Evolutionary conservation across 2,888 invertebrate species (phyloP).

Genomic region (Dryococelus australis): DNA sequence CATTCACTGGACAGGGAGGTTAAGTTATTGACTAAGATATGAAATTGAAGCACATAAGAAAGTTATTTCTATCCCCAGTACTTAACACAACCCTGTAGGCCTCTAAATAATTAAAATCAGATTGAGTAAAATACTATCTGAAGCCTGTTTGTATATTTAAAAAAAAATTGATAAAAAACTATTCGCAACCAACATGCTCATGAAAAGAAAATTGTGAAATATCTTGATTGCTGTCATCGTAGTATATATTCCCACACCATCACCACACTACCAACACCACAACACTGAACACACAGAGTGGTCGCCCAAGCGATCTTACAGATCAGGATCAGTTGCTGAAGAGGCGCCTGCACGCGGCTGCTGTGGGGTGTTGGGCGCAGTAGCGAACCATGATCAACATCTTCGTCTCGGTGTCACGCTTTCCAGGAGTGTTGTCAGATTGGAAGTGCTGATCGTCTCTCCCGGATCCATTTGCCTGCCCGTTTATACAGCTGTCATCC

Average conservation of each 20-base stretch:
- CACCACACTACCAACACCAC: not conserved
- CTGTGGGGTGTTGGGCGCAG: not conserved
- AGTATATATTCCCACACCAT: not conserved
- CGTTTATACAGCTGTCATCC: constrained; percentile 41
- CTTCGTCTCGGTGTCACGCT: constrained; percentile 22
- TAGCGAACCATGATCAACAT: not conserved
- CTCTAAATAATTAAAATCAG: too few species aligned
- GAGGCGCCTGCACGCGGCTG: not conserved
- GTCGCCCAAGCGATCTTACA: not conserved
- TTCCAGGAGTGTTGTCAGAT: constrained; percentile 37
- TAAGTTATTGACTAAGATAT: too few species aligned
- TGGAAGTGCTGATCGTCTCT: constrained; percentile 36
- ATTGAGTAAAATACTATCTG: too few species aligned
- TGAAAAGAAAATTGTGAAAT: too few species aligned
- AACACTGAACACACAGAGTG: not conserved
- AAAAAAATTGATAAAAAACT: too few species aligned
- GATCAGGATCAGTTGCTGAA: not conserved
- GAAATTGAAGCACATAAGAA: too few species aligned
- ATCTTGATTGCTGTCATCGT: too few species aligned
- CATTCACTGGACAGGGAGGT: too few species aligned
- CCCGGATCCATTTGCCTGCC: constrained; percentile 33
- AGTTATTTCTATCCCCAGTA: too few species aligned
- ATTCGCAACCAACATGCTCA: too few species aligned
- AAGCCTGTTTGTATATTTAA: too few species aligned
- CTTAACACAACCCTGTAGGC: too few species aligned